These are phyloP conservation scores for Australoheros scitulus DNA, from an alignment of 2,113 vertebrate genomes.

Conservation along the genomic window DNA sequence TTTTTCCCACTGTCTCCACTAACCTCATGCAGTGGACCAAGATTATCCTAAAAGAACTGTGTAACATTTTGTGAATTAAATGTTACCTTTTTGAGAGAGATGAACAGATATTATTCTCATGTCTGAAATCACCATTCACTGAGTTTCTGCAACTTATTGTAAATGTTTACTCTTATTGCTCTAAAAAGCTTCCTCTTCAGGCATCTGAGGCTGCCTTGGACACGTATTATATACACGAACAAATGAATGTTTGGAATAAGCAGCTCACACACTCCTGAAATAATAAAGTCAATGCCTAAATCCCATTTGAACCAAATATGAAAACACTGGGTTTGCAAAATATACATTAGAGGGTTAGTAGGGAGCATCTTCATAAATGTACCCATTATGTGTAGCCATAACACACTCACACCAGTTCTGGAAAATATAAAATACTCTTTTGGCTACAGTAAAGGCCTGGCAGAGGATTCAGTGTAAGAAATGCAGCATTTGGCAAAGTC, in stretches of 20 bases:
- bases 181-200: background rate
- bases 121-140: too few relatives aligned
- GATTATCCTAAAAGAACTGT: background rate
- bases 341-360: too few relatives aligned
- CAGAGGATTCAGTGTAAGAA: too few relatives aligned
- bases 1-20: background rate
- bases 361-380: background rate
- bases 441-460: background rate
- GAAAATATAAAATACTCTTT: background rate
- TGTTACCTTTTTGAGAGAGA: too few relatives aligned
- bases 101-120: too few relatives aligned
- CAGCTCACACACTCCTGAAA: background rate
- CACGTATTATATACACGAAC: rapidly evolving
- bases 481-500: too few relatives aligned
- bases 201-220: too few relatives aligned
- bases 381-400: too few relatives aligned
- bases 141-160: background rate
- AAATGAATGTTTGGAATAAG: background rate
- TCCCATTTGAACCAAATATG: background rate
- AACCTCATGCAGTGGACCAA: rapidly evolving
- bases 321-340: background rate
- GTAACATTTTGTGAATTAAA: too few relatives aligned
- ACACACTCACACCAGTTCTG: background rate
- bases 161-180: background rate
- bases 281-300: rapidly evolving